Base-by-base conservation (phyloP, 2,888 invertebrate genomes). In the Neoascia interrupta region DNA sequence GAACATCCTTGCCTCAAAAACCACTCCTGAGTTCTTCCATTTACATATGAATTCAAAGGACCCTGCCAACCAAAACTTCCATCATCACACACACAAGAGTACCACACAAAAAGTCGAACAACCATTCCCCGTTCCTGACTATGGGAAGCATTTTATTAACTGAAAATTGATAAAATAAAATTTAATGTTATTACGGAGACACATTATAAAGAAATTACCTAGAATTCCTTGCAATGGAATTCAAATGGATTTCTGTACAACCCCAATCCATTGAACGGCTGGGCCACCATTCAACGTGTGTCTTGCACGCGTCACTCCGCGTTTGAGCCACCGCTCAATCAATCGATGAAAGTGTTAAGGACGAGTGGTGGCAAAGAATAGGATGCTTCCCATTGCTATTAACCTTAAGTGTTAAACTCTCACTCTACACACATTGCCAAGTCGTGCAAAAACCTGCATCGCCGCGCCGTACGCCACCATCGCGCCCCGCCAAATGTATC, bases 341-440 rank as follows among this genome's bases (percentile, higher is more conserved):
- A 79, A 60, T 68, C 61, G 66, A 28, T 54, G 58, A 64, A 72
- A 72, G 76, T 79, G 73, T 79, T 79, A 72, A 73, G 79, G 73
- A 73, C 79, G 66, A 79, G 56, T 73, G 66, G 36, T 21, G 47
- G 47, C 43, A 39, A 68, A 56, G 72, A 72, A 79, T 58, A 73
- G 79, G 73, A 79, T 73, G 66, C 51, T 68, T 68, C 66, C n/a
- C 16, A 39, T 49, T 61, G 66, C 79, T 61, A 79, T 79, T 79
- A 79, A 79, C 72, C 72, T 73, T 73, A 79, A 79, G 79, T 73
- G 66, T 61, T 56, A 47, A 66, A 66, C 51, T 47, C 47, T 11
- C 49, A 60, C 51, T 26, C 45, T 18, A 36, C 28, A 41, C n/a
- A 2, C 4, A 13, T 31, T 23, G 6, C 11, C 10, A 10, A 37